Percentiles rank a stretch among this genome's conserved stretches.
Evolutionary conservation across 2,113 vertebrate genomes (phyloP).

Genomic region (Cheilinus undulatus): DNA sequence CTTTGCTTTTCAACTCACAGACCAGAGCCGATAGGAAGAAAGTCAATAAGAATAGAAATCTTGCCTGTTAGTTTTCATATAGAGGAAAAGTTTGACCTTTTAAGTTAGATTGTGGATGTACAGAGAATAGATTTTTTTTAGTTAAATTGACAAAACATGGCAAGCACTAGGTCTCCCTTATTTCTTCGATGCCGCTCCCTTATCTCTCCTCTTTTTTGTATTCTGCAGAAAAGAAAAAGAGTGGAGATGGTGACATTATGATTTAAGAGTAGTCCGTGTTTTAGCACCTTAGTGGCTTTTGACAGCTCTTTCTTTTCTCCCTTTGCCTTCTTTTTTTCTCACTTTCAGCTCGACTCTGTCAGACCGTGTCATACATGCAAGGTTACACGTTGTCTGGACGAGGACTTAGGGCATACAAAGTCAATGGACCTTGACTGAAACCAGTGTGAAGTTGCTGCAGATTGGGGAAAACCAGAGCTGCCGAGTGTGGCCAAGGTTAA

Average conservation of each 20-base stretch:
- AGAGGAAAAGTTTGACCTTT: conserved; percentile 59
- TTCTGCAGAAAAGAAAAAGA: conserved; percentile 45
- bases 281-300: conserved; percentile 64
- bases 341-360: conserved; percentile 62
- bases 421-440: conserved; percentile 75
- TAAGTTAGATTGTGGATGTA: conserved; percentile 47
- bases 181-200: conserved; percentile 31
- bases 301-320: conserved; percentile 60
- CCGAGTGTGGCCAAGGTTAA: conserved; percentile 59
- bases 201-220: conserved; percentile 52
- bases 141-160: neutral
- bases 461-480: conserved; percentile 52
- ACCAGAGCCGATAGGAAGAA: conserved; percentile 18
- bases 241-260: conserved; percentile 69
- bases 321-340: conserved; percentile 37
- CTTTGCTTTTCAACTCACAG: conserved; percentile 35
- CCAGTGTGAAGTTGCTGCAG: conserved; percentile 69
- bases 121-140: conserved; percentile 13
- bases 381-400: conserved; percentile 70
- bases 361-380: conserved; percentile 72
- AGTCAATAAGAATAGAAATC: conserved; percentile 50
- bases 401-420: conserved; percentile 69
- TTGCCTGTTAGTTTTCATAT: conserved; percentile 54
- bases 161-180: conserved; percentile 10
- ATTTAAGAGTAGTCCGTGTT: conserved; percentile 63